A percentile compares a stretch with the other conserved stretches of the same genome.
phyloP scores from a whole-genome alignment of 2,797 vertebrate species.

The Gila robusta region DNA sequence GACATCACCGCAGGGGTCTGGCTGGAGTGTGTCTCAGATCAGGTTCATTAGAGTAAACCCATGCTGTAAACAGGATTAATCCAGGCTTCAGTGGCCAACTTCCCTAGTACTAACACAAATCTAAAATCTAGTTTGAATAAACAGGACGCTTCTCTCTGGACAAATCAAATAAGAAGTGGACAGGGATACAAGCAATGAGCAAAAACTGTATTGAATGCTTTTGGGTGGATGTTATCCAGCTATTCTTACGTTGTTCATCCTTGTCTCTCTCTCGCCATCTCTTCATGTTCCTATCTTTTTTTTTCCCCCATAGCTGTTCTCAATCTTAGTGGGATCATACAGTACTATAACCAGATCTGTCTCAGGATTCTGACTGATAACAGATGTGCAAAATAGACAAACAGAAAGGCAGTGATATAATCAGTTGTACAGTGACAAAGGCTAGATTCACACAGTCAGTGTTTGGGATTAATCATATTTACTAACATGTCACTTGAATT shows the following conservation, averaged over 20 bases:
- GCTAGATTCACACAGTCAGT: neutral
- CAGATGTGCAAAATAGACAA: neutral
- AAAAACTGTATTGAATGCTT: neutral
- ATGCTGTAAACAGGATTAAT: constrained; percentile 59
- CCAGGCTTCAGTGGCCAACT: constrained; percentile 36
- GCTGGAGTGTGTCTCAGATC: constrained; percentile 26
- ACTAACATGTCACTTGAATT: neutral
- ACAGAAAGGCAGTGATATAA: neutral
- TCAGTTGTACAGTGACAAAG: neutral
- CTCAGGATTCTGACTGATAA: neutral
- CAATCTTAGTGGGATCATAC: neutral
- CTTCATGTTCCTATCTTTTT: neutral
- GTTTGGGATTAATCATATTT: constrained; percentile 2
- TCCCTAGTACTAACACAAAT: constrained; percentile 26
- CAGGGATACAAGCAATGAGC: neutral
- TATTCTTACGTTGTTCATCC: neutral
- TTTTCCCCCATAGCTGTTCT: neutral
- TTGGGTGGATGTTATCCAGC: neutral
- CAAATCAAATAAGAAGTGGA: neutral
- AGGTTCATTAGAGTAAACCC: constrained; percentile 52
- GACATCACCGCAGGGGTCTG: constrained; percentile 47
- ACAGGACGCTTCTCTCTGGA: constrained; percentile 1
- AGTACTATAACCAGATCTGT: neutral
- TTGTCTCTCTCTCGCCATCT: neutral
- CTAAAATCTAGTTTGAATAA: constrained; percentile 42